Base-by-base conservation (phyloP, 2,113 vertebrate species). In the Ptyas mucosa region DNA sequence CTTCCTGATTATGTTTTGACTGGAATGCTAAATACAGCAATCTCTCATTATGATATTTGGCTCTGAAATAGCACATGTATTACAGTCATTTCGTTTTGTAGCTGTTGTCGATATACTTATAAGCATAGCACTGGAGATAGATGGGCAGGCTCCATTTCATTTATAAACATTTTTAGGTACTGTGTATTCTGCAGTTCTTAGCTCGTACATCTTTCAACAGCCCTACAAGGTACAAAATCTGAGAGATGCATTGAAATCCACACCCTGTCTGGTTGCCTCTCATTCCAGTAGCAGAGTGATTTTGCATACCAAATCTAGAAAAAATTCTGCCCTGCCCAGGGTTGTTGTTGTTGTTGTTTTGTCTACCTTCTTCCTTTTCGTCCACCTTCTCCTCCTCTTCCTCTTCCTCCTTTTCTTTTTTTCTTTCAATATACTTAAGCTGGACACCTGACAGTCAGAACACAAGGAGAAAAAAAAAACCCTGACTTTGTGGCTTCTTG, bases 1-100 rank as follows among this genome's bases (percentile, higher is more conserved):
- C 89, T 86, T 96, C 91, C 93, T 97, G 94, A 93, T 95, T 93
- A 90, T 97, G 94, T 97, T 97, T 97, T 96, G 95, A 94, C 95
- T 95, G 95, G 95, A 97, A 97, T 96, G 96, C 96, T 97, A 96
- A 90, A 95, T 96, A 94, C 88, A 0, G 0, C 90, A 64, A 81
- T 94, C 89, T 93, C 93, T 95, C 90, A 88, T 96, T 95, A 94
- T 91, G 0, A 3, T 92, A 86, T 88, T 94, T 89, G 3, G 24
- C 85, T 89, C 58, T 49, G 14, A 81, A 1, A 2, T 69, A 90
- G 90, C 52, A 49, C 0, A 0, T 91, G 92, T 43, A 53, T 91
- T 91, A 53, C n/a, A 85, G 93, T 94, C 91, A 94, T 94, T 87
- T 57, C 91, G 64, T n/a, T 69, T 93, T 94, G 75, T 90, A 95